Base-by-base conservation (phyloP, 2,888 invertebrate genomes). In the Amphiduros pacificus region DNA sequence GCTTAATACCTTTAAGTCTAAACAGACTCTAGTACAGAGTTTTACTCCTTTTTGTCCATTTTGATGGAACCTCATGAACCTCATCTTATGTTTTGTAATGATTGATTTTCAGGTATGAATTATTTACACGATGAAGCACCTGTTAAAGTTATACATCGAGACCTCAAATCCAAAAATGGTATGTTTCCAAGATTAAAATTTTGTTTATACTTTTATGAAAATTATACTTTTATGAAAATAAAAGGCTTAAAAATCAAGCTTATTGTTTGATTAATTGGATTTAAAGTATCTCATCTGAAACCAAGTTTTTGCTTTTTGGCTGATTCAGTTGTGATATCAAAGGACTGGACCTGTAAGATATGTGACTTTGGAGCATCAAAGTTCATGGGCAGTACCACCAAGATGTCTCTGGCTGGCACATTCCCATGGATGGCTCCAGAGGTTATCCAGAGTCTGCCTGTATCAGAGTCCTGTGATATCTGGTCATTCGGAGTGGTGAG, bases 371-470 rank as follows among this genome's bases (percentile, higher is more conserved):
- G 84, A 48, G 82, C 83, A 0, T 82, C 82, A 4, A 72, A 78
- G 59, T 80, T 82, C 70, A 73, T 77, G 59, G 79, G 78, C 36
- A 79, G 81, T 65, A 80, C 80, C 56, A 80, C 82, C 3, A 82
- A 80, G 71, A 82, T 82, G 82, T 81, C 83, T 1, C 68, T 82
- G 44, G 83, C 80, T 17, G 84, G 84, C 55, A 84, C 84, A 0
- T 79, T 80, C 63, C 82, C 84, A 0, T 84, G 84, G 84, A 84
- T 83, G 83, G 81, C 82, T 1, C 82, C 82, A n/a, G 83, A 83
- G 76, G 81, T 82, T 3, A 83, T 83, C 58, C 82, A 82, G 68
- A 79, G 81, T 68, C 71, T 77, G 51, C 82, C 82, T 6, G 80
- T 79, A 2, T 82, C 82, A 27, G 81, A 81, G 53, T 66, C 74